Evolutionary conservation across 2,888 invertebrate genomes (phyloP), one percentile per base, ranked within the genome.

Genomic region (Rhagonycha lutea): DNA sequence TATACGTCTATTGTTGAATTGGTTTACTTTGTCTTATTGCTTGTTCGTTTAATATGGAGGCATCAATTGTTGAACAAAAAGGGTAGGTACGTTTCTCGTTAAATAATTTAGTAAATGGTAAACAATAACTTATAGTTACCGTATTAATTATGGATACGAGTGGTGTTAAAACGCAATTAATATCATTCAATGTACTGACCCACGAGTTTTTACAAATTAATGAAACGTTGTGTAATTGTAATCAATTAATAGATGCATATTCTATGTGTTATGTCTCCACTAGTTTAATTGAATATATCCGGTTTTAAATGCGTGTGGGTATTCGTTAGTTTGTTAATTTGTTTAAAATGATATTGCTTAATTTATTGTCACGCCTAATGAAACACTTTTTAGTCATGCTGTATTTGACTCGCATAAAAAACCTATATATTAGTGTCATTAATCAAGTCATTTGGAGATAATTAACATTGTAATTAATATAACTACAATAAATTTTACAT

Each of bases 181-280:
- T 65, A 65, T 65, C 63, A 65, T 65, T 65, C 63, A 24, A 26
- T 65, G 63, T 65, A 70, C 63, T 75, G 73, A 69, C 71, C 73
- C 70, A 73, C 76, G 76, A 70, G 76, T 76, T 76, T 76, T 76
- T 73, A 76, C 73, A 68, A 74, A 77, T 75, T 78, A 78, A 78
- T 69, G 77, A 73, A 75, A 74, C 69, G 75, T 61, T 79, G 73
- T 72, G 77, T 81, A 82, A 83, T 83, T 82, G 82, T 82, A 82
- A 83, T 83, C 82, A 82, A 83, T 83, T 83, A 82, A 83, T 81
- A 80, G 81, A 82, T 83, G 83, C 83, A 82, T 80, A 82, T 81
- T 81, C 80, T 79, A 80, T 80, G 79, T 75, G 77, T 75, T 77
- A 77, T 78, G 78, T 78, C 78, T 78, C 78, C 80, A 79, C 79